Evolutionary conservation across 1,140 invertebrate genomes (phyloP), one percentile per base, ranked within the genome.

Genomic region (Cotesia vestalis): DNA sequence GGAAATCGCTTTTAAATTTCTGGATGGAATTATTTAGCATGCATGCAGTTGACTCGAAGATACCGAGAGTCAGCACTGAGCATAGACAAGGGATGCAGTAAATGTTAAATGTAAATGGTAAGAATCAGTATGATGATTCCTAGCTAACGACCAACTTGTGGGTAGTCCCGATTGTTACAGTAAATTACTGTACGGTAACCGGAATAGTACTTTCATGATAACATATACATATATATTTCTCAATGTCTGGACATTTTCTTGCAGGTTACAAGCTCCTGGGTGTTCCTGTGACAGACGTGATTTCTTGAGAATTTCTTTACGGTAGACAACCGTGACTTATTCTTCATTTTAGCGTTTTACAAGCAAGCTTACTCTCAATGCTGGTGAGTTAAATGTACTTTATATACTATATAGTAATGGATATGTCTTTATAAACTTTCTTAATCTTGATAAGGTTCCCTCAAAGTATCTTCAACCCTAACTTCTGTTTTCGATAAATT

Each of bases 231-330:
- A 46, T 46, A 46, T 46, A 5, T 46, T 46, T 46, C 14, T 59
- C 57, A 20, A 14, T 20, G 17, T 20, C 57, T 20, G 57, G 20
- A 20, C 8, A 20, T 27, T 59, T 59, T 27, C 20, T 59, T 27
- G 17, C 20, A 20, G 57, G 57, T 67, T 67, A 67, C 46, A 38
- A 64, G 27, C 34, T 51, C 17, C 46, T 67, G 66, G 66, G 66
- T 67, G 66, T 67, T 67, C 66, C 66, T 53, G 66, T 67, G 66
- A 67, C 66, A 53, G 66, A 67, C 66, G 66, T 55, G 63, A 14
- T 17, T 27, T 2, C 38, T 66, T 12, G 20, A 66, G 35, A 38
- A 52, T 66, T 66, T 38, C 62, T 51, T 51, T n/a, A 12, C 12
- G 14, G 60, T 38, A 40, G 57, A 59, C 57, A 59, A 59, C 57